Conservation (phyloP, 2,888 invertebrate species). For the Conus canariensis region DNA sequence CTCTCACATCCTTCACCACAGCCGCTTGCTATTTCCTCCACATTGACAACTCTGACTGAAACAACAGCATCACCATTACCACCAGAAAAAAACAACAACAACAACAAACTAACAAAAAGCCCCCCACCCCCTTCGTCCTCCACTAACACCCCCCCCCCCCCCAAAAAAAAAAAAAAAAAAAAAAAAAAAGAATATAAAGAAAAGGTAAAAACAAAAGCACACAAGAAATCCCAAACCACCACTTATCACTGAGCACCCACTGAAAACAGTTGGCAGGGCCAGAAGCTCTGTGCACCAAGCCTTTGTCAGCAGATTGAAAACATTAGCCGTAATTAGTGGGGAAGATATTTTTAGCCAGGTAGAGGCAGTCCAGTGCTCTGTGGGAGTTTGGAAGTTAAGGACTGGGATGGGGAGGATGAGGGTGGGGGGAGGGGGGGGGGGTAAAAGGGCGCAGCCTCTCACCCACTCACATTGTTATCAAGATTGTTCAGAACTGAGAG, state of each 20-base stretch:
- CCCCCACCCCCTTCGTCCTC: not conserved
- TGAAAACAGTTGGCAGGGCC: not conserved
- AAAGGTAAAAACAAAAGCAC: not conserved
- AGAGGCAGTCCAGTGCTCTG: constrained; percentile 3
- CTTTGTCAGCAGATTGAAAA: constrained; percentile 40
- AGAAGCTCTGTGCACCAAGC: not conserved
- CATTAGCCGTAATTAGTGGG: constrained; percentile 40
- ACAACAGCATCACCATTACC: too few relatives aligned
- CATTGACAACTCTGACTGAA: too few relatives aligned
- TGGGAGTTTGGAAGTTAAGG: not conserved
- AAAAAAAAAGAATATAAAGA: not conserved
- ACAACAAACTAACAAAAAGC: not conserved
- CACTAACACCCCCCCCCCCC: not conserved
- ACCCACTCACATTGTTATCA: too few relatives aligned
- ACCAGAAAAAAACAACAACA: too few relatives aligned
- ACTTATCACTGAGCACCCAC: not conserved
- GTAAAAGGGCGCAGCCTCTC: not conserved
- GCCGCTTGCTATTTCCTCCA: not conserved
- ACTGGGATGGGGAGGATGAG: not conserved
- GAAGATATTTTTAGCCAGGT: constrained; percentile 19
- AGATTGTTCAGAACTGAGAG: too few relatives aligned
- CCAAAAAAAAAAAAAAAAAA: not conserved
- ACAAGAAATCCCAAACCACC: not conserved
- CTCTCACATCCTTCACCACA: not conserved
- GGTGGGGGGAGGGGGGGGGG: not conserved